Evolutionary conservation across 35 echinoderm and acorn worm species (phyloP).

Genomic region (Hemicentrotus pulcherrimus): DNA sequence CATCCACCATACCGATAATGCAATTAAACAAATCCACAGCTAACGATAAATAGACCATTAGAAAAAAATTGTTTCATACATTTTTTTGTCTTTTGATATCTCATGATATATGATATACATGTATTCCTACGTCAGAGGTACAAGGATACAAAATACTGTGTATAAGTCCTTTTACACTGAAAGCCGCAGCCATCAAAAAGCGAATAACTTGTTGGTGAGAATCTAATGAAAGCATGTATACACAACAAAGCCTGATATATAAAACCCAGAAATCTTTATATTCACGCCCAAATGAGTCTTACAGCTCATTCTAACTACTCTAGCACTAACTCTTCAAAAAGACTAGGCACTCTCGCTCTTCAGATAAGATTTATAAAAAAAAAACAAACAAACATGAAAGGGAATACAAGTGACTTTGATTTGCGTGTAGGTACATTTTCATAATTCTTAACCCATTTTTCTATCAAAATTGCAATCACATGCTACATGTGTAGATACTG

Average conservation of each 20-base stretch:
- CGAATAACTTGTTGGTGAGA: neutral
- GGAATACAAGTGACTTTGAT: neutral
- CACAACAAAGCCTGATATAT: slow-evolving; percentile 10
- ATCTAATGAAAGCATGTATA: slow-evolving; percentile 10
- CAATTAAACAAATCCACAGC: slow-evolving; percentile 24
- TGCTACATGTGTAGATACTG: neutral
- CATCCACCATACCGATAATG: slow-evolving; percentile 7
- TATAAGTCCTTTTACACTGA: neutral
- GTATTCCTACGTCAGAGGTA: neutral
- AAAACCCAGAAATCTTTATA: neutral
- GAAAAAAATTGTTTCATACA: neutral
- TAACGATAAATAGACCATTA: slow-evolving; percentile 37
- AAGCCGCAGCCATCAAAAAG: neutral
- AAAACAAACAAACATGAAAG: neutral
- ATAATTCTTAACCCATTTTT: neutral
- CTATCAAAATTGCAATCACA: neutral
- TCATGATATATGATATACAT: slow-evolving; percentile 18
- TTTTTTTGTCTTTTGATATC: neutral
- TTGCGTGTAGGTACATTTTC: neutral
- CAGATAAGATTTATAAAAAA: neutral
- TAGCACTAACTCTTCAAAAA: neutral
- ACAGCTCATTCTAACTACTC: neutral
- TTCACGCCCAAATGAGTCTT: slow-evolving; percentile 16
- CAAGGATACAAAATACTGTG: slow-evolving; percentile 32
- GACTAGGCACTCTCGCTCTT: neutral